Base-by-base conservation (phyloP, 2,888 invertebrate genomes). In the Adelognathus sp. region DNA sequence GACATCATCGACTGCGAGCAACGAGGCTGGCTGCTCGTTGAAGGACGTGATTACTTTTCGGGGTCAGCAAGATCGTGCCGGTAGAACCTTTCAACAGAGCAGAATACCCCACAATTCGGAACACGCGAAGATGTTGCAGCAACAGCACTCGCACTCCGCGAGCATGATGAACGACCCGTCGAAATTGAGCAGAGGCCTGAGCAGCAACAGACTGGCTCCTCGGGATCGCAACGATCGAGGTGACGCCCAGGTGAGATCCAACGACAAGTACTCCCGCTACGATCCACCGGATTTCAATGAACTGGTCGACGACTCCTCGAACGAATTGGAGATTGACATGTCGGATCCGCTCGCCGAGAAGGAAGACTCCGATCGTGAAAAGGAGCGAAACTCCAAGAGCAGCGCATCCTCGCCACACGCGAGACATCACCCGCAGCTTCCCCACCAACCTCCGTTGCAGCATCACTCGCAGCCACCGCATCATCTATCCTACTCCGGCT, bases 251-350 rank as follows among this genome's bases (percentile, higher is more conserved):
- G 78, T 80, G 50, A 82, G 89, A 24, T 87, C 86, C 21, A 74
- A 80, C 33, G 92, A 92, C 77, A 93, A 93, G 85, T 93, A 93
- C 81, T 92, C 93, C 0, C 93, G 94, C 76, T 96, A 96, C 90
- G 95, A 95, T 75, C 94, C 94, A 4, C 94, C 94, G 1, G 96
- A 96, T 88, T 96, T 96, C 87, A 95, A 96, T 90, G 96, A 96
- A 88, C 91, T 85, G 58, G 95, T 95, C 4, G 96, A 96, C 90
- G 96, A 96, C 84, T 96, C 95, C 44, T 96, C 96, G 75, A 96
- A 95, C 87, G 96, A 96, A 87, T 89, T 96, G 70, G 96, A 96
- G 90, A 96, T 96, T 84, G 96, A 96, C 88, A 96, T 96, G 94
- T 95, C 95, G 0, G 95, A 96, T 83, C 93, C 95, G 50, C 92